phyloP scores from a whole-genome alignment of 2,888 invertebrate species.

The Cerastis leucographa region DNA sequence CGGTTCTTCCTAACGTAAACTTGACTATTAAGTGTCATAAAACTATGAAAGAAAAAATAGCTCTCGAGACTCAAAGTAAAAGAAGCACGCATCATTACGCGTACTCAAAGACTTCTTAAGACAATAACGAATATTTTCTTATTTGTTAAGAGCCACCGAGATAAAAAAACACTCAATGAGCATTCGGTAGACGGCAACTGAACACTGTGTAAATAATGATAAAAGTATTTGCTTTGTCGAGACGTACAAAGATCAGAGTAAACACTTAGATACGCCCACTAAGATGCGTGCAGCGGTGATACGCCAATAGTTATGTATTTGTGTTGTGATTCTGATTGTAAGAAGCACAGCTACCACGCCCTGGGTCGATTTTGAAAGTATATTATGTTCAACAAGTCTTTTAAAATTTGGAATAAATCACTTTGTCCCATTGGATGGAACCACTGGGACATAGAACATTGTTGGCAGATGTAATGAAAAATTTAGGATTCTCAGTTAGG shows the following conservation, averaged over 20 bases:
- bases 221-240: constrained; percentile 88
- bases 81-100: constrained; percentile 65
- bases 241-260: constrained; percentile 87
- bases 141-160: constrained; percentile 74
- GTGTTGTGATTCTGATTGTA: constrained; percentile 63
- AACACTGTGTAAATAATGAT: constrained; percentile 88
- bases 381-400: constrained; percentile 17
- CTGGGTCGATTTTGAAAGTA: constrained; percentile 29
- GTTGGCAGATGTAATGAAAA: neutral
- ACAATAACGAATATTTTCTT: constrained; percentile 79
- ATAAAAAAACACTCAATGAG: constrained; percentile 79
- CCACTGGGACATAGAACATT: neutral
- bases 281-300: constrained; percentile 75
- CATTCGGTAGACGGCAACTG: constrained; percentile 84
- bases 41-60: constrained; percentile 44
- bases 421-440: neutral
- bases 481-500: neutral
- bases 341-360: constrained; percentile 51
- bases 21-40: constrained; percentile 47
- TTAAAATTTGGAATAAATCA: neutral
- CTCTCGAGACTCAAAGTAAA: constrained; percentile 47
- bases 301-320: constrained; percentile 75
- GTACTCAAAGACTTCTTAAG: constrained; percentile 69
- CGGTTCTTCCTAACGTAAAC: constrained; percentile 29
- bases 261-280: constrained; percentile 86